These are phyloP conservation scores for Venustaconcha ellipsiformis DNA, from an alignment of 1,140 invertebrate species.

Conservation along the genomic window DNA sequence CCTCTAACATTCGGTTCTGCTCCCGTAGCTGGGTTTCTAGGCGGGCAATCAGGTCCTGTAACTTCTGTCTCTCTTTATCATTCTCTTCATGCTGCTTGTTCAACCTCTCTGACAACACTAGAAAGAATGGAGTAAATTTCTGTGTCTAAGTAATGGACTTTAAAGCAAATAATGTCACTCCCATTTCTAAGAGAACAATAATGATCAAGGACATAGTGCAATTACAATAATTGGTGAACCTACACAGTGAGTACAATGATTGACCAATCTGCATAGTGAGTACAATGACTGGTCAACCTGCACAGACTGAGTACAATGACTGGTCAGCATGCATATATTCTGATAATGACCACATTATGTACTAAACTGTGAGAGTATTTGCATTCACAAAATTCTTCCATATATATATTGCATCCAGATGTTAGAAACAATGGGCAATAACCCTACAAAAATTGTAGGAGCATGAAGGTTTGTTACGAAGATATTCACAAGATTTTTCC, in stretches of 20 bases:
- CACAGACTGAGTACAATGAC: too few relatives aligned
- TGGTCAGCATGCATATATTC: too few relatives aligned
- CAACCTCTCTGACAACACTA: slow-evolving; percentile 64
- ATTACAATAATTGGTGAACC: too few relatives aligned
- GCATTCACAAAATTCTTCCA: not conserved
- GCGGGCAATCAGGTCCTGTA: slow-evolving; percentile 62
- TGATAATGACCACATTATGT: not conserved
- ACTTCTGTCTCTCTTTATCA: slow-evolving; percentile 57
- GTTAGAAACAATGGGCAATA: not conserved
- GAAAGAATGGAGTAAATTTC: slow-evolving; percentile 5
- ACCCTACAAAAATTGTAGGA: not conserved
- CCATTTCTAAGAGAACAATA: not conserved
- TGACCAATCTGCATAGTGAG: too few relatives aligned
- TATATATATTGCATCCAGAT: not conserved
- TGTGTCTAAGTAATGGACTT: not conserved
- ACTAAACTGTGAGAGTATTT: too few relatives aligned
- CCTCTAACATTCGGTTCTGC: slow-evolving; percentile 61
- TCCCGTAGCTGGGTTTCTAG: slow-evolving; percentile 65
- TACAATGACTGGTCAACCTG: too few relatives aligned
- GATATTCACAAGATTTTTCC: not conserved
- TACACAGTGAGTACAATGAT: too few relatives aligned
- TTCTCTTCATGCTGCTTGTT: slow-evolving; percentile 65
- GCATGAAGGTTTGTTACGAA: not conserved
- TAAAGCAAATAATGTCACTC: not conserved
- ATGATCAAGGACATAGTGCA: not conserved